These are phyloP conservation scores for Megalurothrips usitatus DNA, from an alignment of 2,888 invertebrate species.

Conservation along the genomic window DNA sequence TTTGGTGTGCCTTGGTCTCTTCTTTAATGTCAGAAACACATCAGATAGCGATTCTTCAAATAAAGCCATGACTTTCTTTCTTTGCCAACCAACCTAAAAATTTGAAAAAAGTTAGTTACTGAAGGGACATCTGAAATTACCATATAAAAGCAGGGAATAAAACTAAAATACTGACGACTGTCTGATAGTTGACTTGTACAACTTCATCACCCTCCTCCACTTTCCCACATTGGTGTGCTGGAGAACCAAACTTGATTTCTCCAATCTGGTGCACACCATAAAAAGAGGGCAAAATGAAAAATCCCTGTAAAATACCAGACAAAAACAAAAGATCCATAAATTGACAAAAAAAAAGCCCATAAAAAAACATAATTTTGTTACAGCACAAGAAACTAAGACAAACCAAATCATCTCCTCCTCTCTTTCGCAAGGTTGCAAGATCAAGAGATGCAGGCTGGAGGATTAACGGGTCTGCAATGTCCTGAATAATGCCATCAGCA, in stretches of 20 bases:
- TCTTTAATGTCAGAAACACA: conserved; percentile 74
- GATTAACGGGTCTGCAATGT: conserved; percentile 82
- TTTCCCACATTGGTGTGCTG: conserved; percentile 86
- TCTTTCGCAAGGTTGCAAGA: conserved; percentile 77
- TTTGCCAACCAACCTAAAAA: conserved; percentile 72
- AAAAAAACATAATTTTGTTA: neutral
- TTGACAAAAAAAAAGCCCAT: neutral
- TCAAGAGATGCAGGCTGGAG: conserved; percentile 89
- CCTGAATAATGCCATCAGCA: conserved; percentile 82
- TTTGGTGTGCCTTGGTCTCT: conserved; percentile 74
- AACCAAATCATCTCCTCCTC: conserved; percentile 73
- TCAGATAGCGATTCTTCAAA: conserved; percentile 75
- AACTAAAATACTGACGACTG: conserved; percentile 45
- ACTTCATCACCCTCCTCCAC: conserved; percentile 96
- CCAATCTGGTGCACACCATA: conserved; percentile 74
- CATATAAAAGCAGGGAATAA: neutral
- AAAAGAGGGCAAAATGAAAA: conserved; percentile 81
- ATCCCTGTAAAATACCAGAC: conserved; percentile 57
- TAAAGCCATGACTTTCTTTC: conserved; percentile 67
- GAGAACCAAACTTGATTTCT: conserved; percentile 84
- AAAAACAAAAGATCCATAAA: no score
- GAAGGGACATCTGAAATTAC: neutral
- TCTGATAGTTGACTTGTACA: conserved; percentile 72
- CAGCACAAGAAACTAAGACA: conserved; percentile 35
- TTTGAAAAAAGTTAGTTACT: conserved; percentile 31